Evolutionary conservation across 2,888 invertebrate species (phyloP), one percentile per base, ranked within the genome.

Genomic region (Petrolisthes manimaculis): DNA sequence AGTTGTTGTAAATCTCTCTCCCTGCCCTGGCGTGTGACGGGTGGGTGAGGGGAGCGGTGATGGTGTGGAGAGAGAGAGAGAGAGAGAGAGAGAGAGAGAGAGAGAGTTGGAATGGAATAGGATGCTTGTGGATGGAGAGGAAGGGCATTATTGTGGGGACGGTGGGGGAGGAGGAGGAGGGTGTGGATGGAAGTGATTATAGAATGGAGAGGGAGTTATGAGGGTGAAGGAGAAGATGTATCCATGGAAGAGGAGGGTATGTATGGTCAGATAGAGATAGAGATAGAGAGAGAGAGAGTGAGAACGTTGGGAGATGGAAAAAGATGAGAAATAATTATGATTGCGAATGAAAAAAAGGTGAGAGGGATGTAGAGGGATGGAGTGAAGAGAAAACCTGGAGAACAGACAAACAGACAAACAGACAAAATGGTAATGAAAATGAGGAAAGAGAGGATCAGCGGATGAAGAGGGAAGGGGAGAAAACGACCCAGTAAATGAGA

Each of bases 201-300:
- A 61, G 8, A 61, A n/a, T 6, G 6, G 61, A 61, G 12, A 9
- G 12, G 12, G 8, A 61, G 6, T 61, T 61, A 12, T 12, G 12
- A 61, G 61, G 6, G 6, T 61, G 61, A 61, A 12, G 74, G 5
- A 24, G n/a, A 18, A 74, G 8, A 74, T 18, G n/a, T 24, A 74
- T 6, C 6, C 6, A 61, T 9, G 61, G 61, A 61, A 14, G 14
- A 61, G 61, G 61, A 61, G 61, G n/a, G n/a, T n/a, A 61, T 6
- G 14, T 8, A 74, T 8, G n/a, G 74, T 12, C 9, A 74, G 74
- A 37, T 5, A 37, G 77, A 77, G 77, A 37, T 24, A 77, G 77
- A 77, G 77, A 37, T 24, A 77, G 77, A 77, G 77, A 77, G 77
- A 77, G 14, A n/a, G 37, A 37, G 77, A 77, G 77, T 6, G 77